Conservation (phyloP, 2,888 invertebrate species). For the Ectemnius continuus region DNA sequence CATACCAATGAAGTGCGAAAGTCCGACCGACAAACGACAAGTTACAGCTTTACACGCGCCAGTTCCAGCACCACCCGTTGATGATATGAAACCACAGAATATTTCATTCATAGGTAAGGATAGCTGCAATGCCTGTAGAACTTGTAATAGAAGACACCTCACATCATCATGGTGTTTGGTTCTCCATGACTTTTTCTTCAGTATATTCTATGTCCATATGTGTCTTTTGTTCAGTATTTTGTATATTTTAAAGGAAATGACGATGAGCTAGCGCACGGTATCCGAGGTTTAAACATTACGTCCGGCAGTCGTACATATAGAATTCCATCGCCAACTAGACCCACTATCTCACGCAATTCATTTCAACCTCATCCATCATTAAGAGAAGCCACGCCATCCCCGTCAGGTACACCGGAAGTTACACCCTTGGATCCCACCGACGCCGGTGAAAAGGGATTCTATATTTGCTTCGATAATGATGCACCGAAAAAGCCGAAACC, state of each 20-base stretch:
- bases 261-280: constrained; percentile 81
- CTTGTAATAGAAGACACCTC: background rate
- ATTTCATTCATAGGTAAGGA: constrained; percentile 92
- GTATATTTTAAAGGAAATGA: constrained; percentile 67
- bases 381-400: constrained; percentile 77
- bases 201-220: constrained; percentile 2
- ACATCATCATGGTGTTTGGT: constrained; percentile 5
- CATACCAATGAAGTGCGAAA: constrained; percentile 73
- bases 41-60: constrained; percentile 79
- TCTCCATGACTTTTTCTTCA: too few species aligned
- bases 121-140: background rate
- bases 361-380: constrained; percentile 81
- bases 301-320: constrained; percentile 93
- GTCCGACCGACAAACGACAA: constrained; percentile 73
- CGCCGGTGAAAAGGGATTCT: constrained; percentile 89
- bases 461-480: constrained; percentile 95
- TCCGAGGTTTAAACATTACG: constrained; percentile 89
- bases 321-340: constrained; percentile 92
- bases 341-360: constrained; percentile 84
- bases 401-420: constrained; percentile 76
- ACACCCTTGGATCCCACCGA: constrained; percentile 78
- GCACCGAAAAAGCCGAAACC: constrained; percentile 94
- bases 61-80: constrained; percentile 84
- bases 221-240: constrained; percentile 13
- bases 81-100: constrained; percentile 96